phyloP scores from a whole-genome alignment of 2,888 invertebrate genomes.

The Synergus laeviventris region DNA sequence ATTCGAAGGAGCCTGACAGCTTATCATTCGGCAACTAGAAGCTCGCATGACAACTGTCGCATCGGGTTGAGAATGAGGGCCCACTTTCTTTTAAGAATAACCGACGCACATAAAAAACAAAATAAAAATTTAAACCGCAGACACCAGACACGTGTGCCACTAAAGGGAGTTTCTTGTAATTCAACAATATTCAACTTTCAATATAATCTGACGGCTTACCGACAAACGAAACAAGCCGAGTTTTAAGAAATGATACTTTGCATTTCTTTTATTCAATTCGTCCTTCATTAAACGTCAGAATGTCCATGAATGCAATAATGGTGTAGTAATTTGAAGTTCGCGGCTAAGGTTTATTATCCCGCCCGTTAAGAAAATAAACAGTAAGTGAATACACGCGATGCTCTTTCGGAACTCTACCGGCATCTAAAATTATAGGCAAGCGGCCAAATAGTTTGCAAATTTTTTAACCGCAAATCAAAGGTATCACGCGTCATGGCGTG shows the following conservation, averaged over 20 bases:
- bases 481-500: slow-evolving; percentile 58
- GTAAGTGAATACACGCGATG: slow-evolving; percentile 49
- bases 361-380: slow-evolving; percentile 72
- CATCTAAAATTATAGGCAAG: slow-evolving; percentile 63
- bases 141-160: slow-evolving; percentile 26
- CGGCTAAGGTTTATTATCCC: slow-evolving; percentile 67
- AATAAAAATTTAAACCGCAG: slow-evolving; percentile 24
- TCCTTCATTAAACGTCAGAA: not conserved
- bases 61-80: slow-evolving; percentile 49
- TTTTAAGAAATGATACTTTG: slow-evolving; percentile 1
- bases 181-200: not conserved
- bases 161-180: slow-evolving; percentile 15
- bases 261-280: slow-evolving; percentile 1
- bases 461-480: slow-evolving; percentile 74
- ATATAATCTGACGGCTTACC: slow-evolving; percentile 11
- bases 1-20: slow-evolving; percentile 22
- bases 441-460: slow-evolving; percentile 73
- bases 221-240: slow-evolving; percentile 1
- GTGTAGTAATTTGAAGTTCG: slow-evolving; percentile 33
- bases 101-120: not conserved
- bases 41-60: slow-evolving; percentile 57
- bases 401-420: slow-evolving; percentile 40
- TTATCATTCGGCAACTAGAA: slow-evolving; percentile 47
- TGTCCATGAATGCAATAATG: not conserved
- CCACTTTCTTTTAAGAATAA: slow-evolving; percentile 29